Evolutionary conservation across 2,113 vertebrate genomes (phyloP).

Genomic region (Pogonocichla stellata): DNA sequence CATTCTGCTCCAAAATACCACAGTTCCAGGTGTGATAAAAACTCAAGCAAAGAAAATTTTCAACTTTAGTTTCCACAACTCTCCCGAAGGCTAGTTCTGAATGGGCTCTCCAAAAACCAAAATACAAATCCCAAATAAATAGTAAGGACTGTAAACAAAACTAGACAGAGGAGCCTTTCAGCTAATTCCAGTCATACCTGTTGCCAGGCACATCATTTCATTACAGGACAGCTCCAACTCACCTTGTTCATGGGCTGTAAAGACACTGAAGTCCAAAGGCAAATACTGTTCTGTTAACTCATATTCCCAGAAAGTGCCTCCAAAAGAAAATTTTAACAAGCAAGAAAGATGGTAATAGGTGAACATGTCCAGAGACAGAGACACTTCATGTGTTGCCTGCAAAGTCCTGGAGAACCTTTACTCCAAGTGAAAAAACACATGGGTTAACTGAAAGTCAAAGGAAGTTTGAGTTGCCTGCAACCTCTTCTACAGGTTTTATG

Average conservation of each 20-base stretch:
- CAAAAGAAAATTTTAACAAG: background rate
- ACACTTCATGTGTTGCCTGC: background rate
- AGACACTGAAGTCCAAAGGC: background rate
- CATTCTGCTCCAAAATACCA: background rate
- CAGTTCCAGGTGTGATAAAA: background rate
- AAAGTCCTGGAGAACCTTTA: background rate
- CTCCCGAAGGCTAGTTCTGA: background rate
- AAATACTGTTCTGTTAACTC: background rate
- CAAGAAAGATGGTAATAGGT: background rate
- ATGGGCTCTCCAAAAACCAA: background rate
- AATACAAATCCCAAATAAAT: background rate
- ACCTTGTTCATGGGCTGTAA: background rate
- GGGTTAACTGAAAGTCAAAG: background rate
- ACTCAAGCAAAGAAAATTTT: background rate
- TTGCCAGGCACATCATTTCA: rapidly evolving
- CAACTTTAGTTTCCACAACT: background rate
- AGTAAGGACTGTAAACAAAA: background rate
- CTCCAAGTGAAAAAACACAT: background rate
- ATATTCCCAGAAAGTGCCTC: background rate
- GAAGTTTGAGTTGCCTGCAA: background rate
- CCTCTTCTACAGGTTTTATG: background rate
- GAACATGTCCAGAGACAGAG: background rate
- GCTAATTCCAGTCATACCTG: background rate
- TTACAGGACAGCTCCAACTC: background rate
- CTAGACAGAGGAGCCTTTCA: background rate